A percentile compares a stretch with the other conserved stretches of the same genome.
Conservation (phyloP, 2,888 invertebrate genomes). For the Hirtodrosophila duncani region DNA sequence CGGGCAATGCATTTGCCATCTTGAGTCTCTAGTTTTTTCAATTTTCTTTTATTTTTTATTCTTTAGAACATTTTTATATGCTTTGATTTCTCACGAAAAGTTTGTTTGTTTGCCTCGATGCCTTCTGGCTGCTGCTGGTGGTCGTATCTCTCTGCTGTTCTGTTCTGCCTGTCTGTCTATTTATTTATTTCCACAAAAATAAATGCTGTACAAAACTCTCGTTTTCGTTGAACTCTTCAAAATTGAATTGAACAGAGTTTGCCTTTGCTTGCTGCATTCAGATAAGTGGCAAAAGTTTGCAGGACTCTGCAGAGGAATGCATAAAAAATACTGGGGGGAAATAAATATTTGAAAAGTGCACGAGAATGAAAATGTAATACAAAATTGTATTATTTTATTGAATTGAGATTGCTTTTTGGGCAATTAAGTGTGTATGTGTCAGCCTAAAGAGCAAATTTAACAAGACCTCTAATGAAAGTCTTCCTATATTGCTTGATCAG, state of each 20-base stretch:
- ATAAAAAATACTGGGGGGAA: neutral
- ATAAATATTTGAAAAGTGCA: neutral
- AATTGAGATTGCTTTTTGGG: too few species aligned
- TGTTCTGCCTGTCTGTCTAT: conserved; percentile 33
- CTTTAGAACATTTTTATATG: conserved; percentile 34
- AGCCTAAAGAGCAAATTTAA: too few species aligned
- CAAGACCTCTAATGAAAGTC: too few species aligned
- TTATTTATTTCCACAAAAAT: conserved; percentile 57
- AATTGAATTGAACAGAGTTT: conserved; percentile 60
- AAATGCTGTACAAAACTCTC: conserved; percentile 41
- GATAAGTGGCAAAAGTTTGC: conserved; percentile 45
- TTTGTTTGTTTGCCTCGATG: conserved; percentile 39
- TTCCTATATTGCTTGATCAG: too few species aligned
- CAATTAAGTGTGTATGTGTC: too few species aligned
- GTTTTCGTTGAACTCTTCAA: conserved; percentile 31
- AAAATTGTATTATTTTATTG: too few species aligned
- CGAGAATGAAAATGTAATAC: too few species aligned
- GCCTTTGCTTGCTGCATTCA: too few species aligned
- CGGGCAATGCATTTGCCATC: conserved; percentile 59
- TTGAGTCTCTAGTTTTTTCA: conserved; percentile 29
- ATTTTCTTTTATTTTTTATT: conserved; percentile 14
- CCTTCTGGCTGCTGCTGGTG: too few species aligned
- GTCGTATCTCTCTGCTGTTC: conserved; percentile 22
- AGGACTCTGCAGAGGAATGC: conserved; percentile 13
- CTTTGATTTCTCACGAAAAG: conserved; percentile 28